phyloP scores from a whole-genome alignment of 2,113 vertebrate species.

The Setophaga petechia region DNA sequence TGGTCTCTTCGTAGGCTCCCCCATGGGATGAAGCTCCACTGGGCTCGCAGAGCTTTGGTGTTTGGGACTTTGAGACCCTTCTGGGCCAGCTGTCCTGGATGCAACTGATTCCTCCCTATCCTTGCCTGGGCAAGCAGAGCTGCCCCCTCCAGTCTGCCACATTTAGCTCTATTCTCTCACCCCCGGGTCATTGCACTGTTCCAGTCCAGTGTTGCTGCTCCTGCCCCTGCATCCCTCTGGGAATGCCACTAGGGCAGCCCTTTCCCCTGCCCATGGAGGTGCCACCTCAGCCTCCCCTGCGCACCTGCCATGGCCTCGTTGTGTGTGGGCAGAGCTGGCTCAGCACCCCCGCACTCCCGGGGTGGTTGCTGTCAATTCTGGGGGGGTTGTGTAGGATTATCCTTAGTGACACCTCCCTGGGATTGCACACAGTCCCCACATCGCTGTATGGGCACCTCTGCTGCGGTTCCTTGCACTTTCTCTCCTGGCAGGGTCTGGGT shows the following conservation, averaged over 20 bases:
- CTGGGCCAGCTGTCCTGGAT: neutral
- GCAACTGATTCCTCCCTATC: neutral
- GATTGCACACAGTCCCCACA: fast-evolving
- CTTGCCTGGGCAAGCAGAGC: neutral
- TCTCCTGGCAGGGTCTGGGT: neutral
- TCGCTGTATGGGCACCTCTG: neutral
- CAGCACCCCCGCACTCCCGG: fast-evolving
- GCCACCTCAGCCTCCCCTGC: neutral
- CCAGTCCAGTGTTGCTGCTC: neutral
- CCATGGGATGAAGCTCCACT: neutral
- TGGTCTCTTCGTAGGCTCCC: neutral
- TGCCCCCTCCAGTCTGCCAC: neutral
- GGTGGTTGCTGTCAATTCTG: neutral
- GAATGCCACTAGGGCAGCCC: neutral
- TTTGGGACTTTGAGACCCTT: neutral
- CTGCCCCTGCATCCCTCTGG: neutral
- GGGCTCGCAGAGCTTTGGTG: neutral
- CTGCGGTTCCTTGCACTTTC: fast-evolving
- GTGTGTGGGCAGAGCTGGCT: neutral
- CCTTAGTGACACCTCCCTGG: neutral
- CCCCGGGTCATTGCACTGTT: neutral
- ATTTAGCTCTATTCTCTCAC: neutral
- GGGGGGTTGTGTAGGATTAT: neutral
- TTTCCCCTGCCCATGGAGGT: fast-evolving
- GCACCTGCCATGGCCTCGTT: fast-evolving